Evolutionary conservation across 2,113 vertebrate species (phyloP).

Genomic region (Xenopus laevis): DNA sequence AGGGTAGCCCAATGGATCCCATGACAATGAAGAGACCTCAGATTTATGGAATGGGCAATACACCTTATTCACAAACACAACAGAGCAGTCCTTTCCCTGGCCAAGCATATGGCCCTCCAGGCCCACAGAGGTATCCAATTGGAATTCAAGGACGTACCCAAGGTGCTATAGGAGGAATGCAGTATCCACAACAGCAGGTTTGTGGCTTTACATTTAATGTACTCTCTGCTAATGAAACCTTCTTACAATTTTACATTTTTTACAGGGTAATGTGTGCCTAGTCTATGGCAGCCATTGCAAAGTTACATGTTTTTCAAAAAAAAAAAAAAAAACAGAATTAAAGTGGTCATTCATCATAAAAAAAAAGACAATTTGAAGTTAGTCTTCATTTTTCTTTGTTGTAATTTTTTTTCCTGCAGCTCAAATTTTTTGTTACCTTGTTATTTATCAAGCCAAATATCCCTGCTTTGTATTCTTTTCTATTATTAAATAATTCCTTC

Average conservation of each 20-base stretch:
- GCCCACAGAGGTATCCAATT: conserved; percentile 86
- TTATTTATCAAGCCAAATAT: too few species aligned
- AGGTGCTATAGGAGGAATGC: conserved; percentile 81
- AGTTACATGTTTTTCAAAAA: neutral
- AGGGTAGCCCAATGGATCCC: conserved; percentile 93
- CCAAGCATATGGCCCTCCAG: conserved; percentile 82
- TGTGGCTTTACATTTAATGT: conserved; percentile 39
- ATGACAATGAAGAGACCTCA: conserved; percentile 96
- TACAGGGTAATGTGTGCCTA: too few species aligned
- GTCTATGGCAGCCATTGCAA: neutral
- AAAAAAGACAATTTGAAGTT: too few species aligned
- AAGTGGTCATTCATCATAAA: too few species aligned
- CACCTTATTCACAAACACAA: conserved; percentile 80
- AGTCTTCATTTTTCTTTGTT: too few species aligned
- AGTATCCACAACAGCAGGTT: conserved; percentile 94
- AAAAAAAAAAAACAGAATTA: neutral
- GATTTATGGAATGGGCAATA: conserved; percentile 86
- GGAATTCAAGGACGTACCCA: conserved; percentile 85
- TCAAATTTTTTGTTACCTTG: too few species aligned
- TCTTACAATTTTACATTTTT: too few species aligned
- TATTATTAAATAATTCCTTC: too few species aligned
- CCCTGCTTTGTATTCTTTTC: too few species aligned
- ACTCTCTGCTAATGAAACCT: neutral
- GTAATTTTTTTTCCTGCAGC: too few species aligned
- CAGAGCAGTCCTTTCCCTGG: conserved; percentile 82